phyloP scores from a whole-genome alignment of 2,113 vertebrate species.

The Donacobius atricapilla region DNA sequence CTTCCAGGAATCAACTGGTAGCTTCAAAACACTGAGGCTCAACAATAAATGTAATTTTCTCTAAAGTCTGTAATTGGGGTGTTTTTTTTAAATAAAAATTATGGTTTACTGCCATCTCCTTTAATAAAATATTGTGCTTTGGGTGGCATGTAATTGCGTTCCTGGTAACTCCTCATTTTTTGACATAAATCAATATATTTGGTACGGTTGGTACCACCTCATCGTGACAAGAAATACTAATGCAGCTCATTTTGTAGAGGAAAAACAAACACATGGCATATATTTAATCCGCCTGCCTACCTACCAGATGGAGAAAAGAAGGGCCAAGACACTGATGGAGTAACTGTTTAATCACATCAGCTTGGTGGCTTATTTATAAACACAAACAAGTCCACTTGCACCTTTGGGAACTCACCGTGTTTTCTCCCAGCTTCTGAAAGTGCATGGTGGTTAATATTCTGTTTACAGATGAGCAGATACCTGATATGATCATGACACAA shows the following conservation, averaged over 20 bases:
- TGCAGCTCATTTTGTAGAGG: neutral
- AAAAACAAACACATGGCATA: constrained; percentile 29
- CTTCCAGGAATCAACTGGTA: constrained; percentile 59
- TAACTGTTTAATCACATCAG: constrained; percentile 37
- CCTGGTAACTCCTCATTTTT: neutral
- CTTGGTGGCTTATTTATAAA: neutral
- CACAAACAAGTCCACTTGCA: neutral
- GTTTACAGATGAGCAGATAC: neutral
- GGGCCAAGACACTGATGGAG: constrained; percentile 3
- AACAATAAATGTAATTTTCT: constrained; percentile 43
- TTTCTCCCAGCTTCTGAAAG: neutral
- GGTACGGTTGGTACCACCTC: neutral
- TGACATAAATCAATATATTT: neutral
- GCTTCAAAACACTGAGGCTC: constrained; percentile 19
- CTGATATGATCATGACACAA: neutral
- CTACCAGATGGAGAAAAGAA: constrained; percentile 39
- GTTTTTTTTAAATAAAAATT: neutral
- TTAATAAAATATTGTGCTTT: neutral
- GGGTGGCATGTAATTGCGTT: neutral
- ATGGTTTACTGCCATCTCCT: neutral
- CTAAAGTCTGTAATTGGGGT: constrained; percentile 16
- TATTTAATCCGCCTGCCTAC: constrained; percentile 3
- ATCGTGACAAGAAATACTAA: constrained; percentile 1
- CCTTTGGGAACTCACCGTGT: neutral
- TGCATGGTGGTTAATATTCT: neutral